Percentiles rank a stretch among this genome's conserved stretches.
Conservation (phyloP, 2,888 invertebrate species). For the Coleophora flavipennella region DNA sequence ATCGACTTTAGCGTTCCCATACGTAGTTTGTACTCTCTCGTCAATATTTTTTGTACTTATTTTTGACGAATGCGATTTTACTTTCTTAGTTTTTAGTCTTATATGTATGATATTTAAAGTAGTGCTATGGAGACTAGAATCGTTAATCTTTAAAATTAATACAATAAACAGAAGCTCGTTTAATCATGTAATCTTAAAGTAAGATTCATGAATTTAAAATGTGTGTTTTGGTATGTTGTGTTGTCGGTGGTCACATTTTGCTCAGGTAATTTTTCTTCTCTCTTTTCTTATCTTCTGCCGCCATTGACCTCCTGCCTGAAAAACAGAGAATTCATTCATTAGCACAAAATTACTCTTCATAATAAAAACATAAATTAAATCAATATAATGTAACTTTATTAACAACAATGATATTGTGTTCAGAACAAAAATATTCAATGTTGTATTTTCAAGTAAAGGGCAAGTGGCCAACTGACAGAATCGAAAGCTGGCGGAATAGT, state of each 20-base stretch:
- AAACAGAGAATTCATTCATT: constrained; percentile 20
- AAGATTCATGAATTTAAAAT: constrained; percentile 60
- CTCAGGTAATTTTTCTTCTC: constrained; percentile 13
- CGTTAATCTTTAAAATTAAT: constrained; percentile 48
- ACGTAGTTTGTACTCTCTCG: constrained; percentile 49
- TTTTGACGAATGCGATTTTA: constrained; percentile 23
- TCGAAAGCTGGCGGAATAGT: background rate
- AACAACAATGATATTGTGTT: too few species aligned
- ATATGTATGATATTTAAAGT: constrained; percentile 56
- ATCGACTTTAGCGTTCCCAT: constrained; percentile 56
- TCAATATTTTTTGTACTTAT: constrained; percentile 53
- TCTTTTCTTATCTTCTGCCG: constrained; percentile 22
- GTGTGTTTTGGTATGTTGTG: constrained; percentile 42
- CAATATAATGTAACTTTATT: too few species aligned
- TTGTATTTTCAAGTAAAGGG: constrained; percentile 32
- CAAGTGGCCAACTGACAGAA: constrained; percentile 24
- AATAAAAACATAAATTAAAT: too few species aligned
- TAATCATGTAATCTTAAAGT: constrained; percentile 57
- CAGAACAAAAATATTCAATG: constrained; percentile 31
- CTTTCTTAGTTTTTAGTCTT: constrained; percentile 40
- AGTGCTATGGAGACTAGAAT: constrained; percentile 71
- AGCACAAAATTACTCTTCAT: too few species aligned
- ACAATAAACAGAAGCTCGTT: constrained; percentile 50
- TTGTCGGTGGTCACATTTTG: constrained; percentile 69
- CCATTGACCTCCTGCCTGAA: constrained; percentile 39